These are phyloP conservation scores for Xylocampa areola DNA, from an alignment of 2,888 invertebrate species.

Conservation along the genomic window DNA sequence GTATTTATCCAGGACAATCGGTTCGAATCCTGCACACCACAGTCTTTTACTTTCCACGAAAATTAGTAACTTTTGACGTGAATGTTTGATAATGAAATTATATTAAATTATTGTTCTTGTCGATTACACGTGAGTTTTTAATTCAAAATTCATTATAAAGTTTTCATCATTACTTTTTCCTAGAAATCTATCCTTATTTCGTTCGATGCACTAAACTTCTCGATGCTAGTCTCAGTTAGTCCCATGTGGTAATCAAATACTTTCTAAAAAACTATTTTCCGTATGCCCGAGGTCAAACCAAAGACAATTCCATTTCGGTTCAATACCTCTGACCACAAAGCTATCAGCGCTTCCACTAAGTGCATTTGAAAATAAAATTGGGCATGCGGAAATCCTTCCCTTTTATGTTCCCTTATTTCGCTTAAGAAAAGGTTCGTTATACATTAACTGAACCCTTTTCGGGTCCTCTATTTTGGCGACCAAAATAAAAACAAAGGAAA, in stretches of 20 bases:
- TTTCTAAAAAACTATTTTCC: slow-evolving; percentile 22
- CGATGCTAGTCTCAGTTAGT: too few relatives aligned
- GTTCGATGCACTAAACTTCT: too few relatives aligned
- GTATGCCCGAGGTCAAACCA: slow-evolving; percentile 19
- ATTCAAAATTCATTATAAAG: too few relatives aligned
- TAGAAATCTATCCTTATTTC: too few relatives aligned
- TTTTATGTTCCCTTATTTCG: slow-evolving; percentile 49
- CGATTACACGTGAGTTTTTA: too few relatives aligned
- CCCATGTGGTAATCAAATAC: not conserved
- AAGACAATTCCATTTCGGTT: slow-evolving; percentile 24
- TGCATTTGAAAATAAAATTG: slow-evolving; percentile 54
- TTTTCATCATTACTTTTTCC: too few relatives aligned
- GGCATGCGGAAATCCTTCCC: slow-evolving; percentile 48
- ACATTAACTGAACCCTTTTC: slow-evolving; percentile 52
- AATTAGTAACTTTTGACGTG: too few relatives aligned
- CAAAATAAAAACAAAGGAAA: slow-evolving; percentile 47
- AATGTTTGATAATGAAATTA: too few relatives aligned
- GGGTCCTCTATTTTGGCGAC: slow-evolving; percentile 33
- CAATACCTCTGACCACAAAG: slow-evolving; percentile 39
- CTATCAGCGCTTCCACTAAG: slow-evolving; percentile 38
- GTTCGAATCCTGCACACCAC: too few relatives aligned
- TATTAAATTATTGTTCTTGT: too few relatives aligned
- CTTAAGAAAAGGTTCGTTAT: slow-evolving; percentile 53
- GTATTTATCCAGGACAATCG: too few relatives aligned
- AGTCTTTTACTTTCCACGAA: too few relatives aligned